phyloP scores from a whole-genome alignment of 2,113 vertebrate genomes.

The Chascanopsetta lugubris region DNA sequence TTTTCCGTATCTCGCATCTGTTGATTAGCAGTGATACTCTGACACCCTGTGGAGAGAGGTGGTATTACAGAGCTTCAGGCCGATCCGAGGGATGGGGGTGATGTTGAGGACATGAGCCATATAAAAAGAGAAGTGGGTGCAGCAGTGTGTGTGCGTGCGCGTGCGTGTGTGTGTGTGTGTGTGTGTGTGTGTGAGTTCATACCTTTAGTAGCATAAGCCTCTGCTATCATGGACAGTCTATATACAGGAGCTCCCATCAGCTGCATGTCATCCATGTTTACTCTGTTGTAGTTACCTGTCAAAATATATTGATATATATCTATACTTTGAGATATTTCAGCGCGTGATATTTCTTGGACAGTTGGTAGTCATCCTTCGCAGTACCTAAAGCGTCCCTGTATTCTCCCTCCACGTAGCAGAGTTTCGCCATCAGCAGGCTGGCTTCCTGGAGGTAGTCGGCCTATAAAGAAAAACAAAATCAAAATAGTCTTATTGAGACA shows the following conservation, averaged over 20 bases:
- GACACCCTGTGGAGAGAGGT: conserved; percentile 53
- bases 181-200: conserved; percentile 5
- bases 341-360: not conserved
- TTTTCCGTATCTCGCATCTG: not conserved
- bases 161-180: not conserved
- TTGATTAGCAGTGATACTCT: conserved; percentile 15
- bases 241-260: conserved; percentile 88
- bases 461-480: conserved; percentile 68
- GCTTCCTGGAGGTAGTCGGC: conserved; percentile 94
- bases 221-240: conserved; percentile 92
- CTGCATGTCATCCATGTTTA: conserved; percentile 90
- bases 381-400: conserved; percentile 86
- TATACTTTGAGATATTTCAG: too few species aligned
- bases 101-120: not conserved
- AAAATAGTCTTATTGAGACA: not conserved
- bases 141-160: not conserved
- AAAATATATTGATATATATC: conserved; percentile 8
- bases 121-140: too few species aligned
- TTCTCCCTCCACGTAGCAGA: conserved; percentile 94
- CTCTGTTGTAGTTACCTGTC: conserved; percentile 84
- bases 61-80: conserved; percentile 18
- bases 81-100: not conserved
- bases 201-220: conserved; percentile 96
- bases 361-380: not conserved
- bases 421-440: conserved; percentile 91